Evolutionary conservation across 2,888 invertebrate species (phyloP).

Genomic region (Macaria liturata): DNA sequence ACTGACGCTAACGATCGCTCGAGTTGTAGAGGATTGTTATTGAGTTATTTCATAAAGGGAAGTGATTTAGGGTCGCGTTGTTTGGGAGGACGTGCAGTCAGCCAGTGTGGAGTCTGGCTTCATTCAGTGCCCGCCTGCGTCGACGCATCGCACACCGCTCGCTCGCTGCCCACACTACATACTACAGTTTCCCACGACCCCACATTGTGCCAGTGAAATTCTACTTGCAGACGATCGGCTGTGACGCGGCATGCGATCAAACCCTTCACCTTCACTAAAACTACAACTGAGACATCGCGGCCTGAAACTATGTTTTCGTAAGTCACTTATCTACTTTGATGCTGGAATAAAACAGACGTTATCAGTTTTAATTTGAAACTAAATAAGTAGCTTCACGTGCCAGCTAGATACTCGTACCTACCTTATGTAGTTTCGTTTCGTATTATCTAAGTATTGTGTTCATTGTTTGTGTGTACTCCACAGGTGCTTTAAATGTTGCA

Average conservation of each 20-base stretch:
- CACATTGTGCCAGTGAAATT: conserved; percentile 24
- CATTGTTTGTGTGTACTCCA: conserved; percentile 16
- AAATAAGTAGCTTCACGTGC: conserved; percentile 18
- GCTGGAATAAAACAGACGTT: conserved; percentile 7
- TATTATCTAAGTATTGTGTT: background rate
- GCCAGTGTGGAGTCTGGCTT: conserved; percentile 31
- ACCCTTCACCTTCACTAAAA: conserved; percentile 10
- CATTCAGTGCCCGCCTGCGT: conserved; percentile 60
- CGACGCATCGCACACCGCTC: conserved; percentile 49
- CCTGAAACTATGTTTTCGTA: conserved; percentile 34
- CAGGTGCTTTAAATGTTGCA: conserved; percentile 15
- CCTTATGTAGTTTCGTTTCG: conserved; percentile 3
- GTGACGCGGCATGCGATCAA: conserved; percentile 25
- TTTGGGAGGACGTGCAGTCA: conserved; percentile 39
- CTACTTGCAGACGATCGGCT: conserved; percentile 5
- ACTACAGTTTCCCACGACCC: conserved; percentile 8
- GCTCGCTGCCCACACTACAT: conserved; percentile 37
- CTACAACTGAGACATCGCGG: conserved; percentile 1
- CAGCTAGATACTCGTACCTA: background rate
- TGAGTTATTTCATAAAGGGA: conserved; percentile 59
- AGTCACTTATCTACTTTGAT: conserved; percentile 24
- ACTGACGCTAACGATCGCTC: conserved; percentile 26
- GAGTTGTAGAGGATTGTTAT: conserved; percentile 33
- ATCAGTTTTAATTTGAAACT: conserved; percentile 20
- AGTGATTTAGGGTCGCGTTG: conserved; percentile 55